Conservation (phyloP, 2,113 vertebrate genomes). For the Kryptolebias marmoratus region DNA sequence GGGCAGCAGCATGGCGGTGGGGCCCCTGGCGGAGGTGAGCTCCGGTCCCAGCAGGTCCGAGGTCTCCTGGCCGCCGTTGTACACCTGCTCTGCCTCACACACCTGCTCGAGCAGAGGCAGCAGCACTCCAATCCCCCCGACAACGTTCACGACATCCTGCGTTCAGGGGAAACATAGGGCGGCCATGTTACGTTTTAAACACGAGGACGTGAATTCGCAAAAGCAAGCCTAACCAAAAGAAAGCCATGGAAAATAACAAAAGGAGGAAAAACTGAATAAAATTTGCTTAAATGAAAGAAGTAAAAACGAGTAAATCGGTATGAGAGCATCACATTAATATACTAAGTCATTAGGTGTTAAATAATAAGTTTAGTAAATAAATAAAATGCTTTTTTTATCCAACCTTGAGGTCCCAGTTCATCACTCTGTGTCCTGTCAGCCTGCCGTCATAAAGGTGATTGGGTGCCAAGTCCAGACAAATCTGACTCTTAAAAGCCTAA, state of each 20-base stretch:
- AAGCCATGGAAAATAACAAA: neutral
- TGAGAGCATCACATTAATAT: too few relatives aligned
- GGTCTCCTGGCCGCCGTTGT: slow-evolving; percentile 81
- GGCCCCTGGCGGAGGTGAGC: slow-evolving; percentile 85
- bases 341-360: too few relatives aligned
- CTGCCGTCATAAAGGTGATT: slow-evolving; percentile 89
- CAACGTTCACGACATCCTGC: slow-evolving; percentile 92
- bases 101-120: slow-evolving; percentile 92
- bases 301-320: too few relatives aligned
- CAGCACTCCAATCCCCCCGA: slow-evolving; percentile 90
- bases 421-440: slow-evolving; percentile 91
- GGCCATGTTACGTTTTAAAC: neutral
- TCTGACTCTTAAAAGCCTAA: slow-evolving; percentile 94
- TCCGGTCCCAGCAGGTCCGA: slow-evolving; percentile 91
- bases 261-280: too few relatives aligned
- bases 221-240: too few relatives aligned
- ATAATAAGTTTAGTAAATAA: too few relatives aligned
- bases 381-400: slow-evolving; percentile 5
- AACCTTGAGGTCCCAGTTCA: slow-evolving; percentile 97
- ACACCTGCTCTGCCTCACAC: slow-evolving; percentile 80
- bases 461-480: slow-evolving; percentile 93
- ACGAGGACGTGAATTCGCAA: neutral
- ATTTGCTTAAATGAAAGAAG: too few relatives aligned
- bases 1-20: slow-evolving; percentile 87
- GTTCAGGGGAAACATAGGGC: neutral